Base-by-base conservation (phyloP, 2,888 invertebrate species). In the Stenodera caucasica region DNA sequence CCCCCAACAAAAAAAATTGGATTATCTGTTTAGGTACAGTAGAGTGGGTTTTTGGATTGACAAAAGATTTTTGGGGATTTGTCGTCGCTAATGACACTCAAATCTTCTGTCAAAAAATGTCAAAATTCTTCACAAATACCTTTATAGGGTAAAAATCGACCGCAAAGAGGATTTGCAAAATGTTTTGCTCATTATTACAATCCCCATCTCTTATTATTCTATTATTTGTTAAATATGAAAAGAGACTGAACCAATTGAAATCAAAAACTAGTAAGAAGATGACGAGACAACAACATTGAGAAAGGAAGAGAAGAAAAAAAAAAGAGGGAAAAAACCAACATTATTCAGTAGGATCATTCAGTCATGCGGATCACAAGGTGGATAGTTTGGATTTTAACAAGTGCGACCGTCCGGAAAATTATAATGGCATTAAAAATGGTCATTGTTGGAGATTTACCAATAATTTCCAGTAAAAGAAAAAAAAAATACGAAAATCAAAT, bases 361-460 rank as follows among this genome's bases (percentile, higher is more conserved):
- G 67, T 70, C 67, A 70, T 71, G 66, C 68, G 68, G 70, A 70
- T 71, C 70, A 69, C 58, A 61, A 67, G 66, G 65, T 65, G 67
- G 64, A 66, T 58, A 63, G 50, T 53, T 64, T 56, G 55, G 60
- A 57, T 58, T 59, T 64, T 60, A 45, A 45, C 65, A 64, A 56
- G 66, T 63, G 61, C 73, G 69, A 67, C 72, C 75, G 70, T 64
- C 69, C 64, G 75, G 74, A 76, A 77, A 77, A 77, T 77, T 76
- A 72, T 77, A 77, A 77, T 76, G 69, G 75, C 72, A 77, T 77
- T 76, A 75, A 71, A 61, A 69, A 45, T 40, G 15, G 63, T 67
- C 69, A 71, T 66, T 68, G 67, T 65, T 55, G 55, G 63, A 55
- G 40, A 40, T 40, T 40, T 40, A 21, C 11, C 45, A 21, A 21